Conservation (phyloP, 2,888 invertebrate species). For the Zygothrica quintamaculata region DNA sequence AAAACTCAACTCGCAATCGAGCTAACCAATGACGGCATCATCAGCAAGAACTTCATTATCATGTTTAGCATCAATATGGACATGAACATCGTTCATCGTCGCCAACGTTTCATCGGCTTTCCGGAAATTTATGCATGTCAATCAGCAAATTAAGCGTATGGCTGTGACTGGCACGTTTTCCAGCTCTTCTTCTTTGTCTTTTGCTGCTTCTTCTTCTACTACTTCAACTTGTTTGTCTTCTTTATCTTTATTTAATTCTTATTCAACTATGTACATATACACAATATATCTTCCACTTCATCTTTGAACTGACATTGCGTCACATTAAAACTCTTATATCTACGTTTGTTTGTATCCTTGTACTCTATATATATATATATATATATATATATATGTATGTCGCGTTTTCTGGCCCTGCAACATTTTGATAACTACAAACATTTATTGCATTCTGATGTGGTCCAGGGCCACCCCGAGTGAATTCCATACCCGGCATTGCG, state of each 20-base stretch:
- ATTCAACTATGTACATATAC: neutral
- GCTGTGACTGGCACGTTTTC: slow-evolving; percentile 49
- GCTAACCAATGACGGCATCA: slow-evolving; percentile 12
- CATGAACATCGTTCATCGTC: slow-evolving; percentile 12
- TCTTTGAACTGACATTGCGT: slow-evolving; percentile 41
- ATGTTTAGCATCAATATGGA: slow-evolving; percentile 7
- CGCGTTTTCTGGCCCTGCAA: slow-evolving; percentile 52
- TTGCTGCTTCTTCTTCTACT: slow-evolving; percentile 2
- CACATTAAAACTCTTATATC: slow-evolving; percentile 44
- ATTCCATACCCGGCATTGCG: slow-evolving; percentile 27
- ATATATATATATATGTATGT: slow-evolving; percentile 22
- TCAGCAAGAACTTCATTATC: slow-evolving; percentile 9
- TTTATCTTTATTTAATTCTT: neutral
- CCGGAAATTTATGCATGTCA: slow-evolving; percentile 79
- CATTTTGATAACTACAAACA: slow-evolving; percentile 69
- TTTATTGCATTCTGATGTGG: slow-evolving; percentile 70
- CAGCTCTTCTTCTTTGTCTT: slow-evolving; percentile 5
- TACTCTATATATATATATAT: neutral
- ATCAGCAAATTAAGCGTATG: slow-evolving; percentile 66
- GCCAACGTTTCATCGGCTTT: slow-evolving; percentile 58
- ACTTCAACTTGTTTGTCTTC: no score
- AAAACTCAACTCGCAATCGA: slow-evolving; percentile 63
- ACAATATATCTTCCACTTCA: neutral
- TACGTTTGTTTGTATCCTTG: neutral
- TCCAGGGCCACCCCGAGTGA: slow-evolving; percentile 29